These are phyloP conservation scores for Mandrillus leucophaeus DNA, from an alignment of 2,113 vertebrate genomes.

Conservation along the genomic window DNA sequence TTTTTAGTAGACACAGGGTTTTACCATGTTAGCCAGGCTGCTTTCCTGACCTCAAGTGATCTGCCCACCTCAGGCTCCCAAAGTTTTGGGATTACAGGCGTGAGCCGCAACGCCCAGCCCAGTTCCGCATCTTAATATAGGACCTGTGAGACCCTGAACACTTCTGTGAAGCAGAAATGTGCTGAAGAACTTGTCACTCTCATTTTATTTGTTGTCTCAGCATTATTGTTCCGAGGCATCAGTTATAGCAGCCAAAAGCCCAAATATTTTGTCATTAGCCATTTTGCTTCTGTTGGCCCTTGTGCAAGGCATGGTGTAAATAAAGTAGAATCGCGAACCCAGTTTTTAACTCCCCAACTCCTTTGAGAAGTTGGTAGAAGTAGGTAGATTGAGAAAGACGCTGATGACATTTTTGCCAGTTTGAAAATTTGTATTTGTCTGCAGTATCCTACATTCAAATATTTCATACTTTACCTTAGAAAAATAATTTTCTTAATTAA, in stretches of 20 bases:
- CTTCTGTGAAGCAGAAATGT: background rate
- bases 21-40: no score
- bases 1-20: no score
- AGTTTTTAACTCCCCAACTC: background rate
- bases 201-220: background rate
- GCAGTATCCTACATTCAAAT: background rate
- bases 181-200: background rate
- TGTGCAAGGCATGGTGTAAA: background rate
- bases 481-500: background rate
- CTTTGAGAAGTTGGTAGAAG: background rate
- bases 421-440: background rate
- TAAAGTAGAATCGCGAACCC: background rate
- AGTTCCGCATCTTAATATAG: background rate
- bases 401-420: background rate
- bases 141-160: background rate
- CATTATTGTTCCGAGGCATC: background rate
- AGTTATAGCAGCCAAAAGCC: background rate
- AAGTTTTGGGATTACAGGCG: no score
- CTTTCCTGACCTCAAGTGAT: no score
- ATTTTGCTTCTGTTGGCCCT: background rate
- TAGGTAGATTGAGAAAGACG: background rate
- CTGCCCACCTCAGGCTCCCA: no score
- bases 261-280: background rate
- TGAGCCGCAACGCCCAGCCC: no score
- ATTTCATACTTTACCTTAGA: constrained; percentile 17